phyloP scores from a whole-genome alignment of 2,888 invertebrate species.

The Poecilus cupreus region DNA sequence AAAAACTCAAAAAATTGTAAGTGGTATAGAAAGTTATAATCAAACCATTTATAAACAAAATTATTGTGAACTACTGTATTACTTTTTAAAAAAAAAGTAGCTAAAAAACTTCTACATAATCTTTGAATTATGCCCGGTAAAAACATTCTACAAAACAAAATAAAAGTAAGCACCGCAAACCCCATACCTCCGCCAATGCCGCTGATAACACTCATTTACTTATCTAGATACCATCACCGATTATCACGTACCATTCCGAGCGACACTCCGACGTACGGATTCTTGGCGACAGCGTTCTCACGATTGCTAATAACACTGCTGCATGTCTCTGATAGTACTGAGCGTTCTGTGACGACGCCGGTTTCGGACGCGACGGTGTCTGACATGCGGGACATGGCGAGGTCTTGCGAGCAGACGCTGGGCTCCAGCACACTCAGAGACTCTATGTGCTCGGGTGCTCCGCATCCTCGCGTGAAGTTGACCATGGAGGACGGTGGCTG shows the following conservation, averaged over 20 bases:
- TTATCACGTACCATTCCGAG: constrained; percentile 68
- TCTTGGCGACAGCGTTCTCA: neutral
- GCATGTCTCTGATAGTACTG: neutral
- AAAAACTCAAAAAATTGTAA: too few relatives aligned
- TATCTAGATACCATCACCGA: constrained; percentile 23
- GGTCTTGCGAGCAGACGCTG: constrained; percentile 36
- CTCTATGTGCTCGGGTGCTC: constrained; percentile 2
- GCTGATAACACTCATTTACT: constrained; percentile 52
- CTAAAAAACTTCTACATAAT: too few relatives aligned
- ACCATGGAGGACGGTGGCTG: neutral
- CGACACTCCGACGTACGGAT: constrained; percentile 66
- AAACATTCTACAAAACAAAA: too few relatives aligned
- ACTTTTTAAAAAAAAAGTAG: too few relatives aligned
- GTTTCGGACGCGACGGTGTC: neutral
- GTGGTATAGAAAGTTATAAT: too few relatives aligned
- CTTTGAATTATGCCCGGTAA: too few relatives aligned
- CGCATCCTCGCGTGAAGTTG: constrained; percentile 48
- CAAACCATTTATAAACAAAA: too few relatives aligned
- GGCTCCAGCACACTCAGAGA: neutral
- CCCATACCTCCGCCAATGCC: neutral
- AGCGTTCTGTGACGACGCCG: neutral
- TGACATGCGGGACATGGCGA: constrained; percentile 1
- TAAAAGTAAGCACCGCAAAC: neutral
- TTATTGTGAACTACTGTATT: too few relatives aligned
- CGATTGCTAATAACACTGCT: neutral